A percentile compares a stretch with the other conserved stretches of the same genome.
Evolutionary conservation across 2,888 invertebrate species (phyloP).

Genomic region (Caenorhabditis becei): DNA sequence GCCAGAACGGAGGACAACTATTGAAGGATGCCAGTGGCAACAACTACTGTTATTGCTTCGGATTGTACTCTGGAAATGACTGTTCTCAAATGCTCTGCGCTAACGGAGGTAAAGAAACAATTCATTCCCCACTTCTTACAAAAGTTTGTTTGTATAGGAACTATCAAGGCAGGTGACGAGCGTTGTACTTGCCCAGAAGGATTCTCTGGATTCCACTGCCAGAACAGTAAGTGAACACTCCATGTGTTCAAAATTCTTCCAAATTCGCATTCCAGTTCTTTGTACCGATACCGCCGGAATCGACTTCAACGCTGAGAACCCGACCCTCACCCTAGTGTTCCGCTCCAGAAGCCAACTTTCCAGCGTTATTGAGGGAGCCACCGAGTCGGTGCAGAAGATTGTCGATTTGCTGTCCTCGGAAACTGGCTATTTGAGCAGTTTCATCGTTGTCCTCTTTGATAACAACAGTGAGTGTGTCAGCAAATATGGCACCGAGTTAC

Average conservation of each 20-base stretch:
- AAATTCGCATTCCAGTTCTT: slow-evolving; percentile 63
- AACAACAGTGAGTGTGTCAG: slow-evolving; percentile 64
- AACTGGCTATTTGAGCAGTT: slow-evolving; percentile 67
- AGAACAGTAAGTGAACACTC: slow-evolving; percentile 62
- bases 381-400: slow-evolving; percentile 37
- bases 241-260: too few relatives aligned
- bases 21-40: slow-evolving; percentile 60
- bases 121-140: neutral
- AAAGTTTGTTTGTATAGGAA: slow-evolving; percentile 29
- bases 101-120: slow-evolving; percentile 65
- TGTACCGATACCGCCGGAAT: slow-evolving; percentile 66
- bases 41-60: slow-evolving; percentile 69
- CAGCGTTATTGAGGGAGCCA: slow-evolving; percentile 66
- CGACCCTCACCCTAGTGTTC: slow-evolving; percentile 72
- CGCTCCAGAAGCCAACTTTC: slow-evolving; percentile 61
- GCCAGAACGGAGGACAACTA: slow-evolving; percentile 67
- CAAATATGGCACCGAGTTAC: slow-evolving; percentile 30
- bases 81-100: slow-evolving; percentile 68
- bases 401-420: slow-evolving; percentile 61
- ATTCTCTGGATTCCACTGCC: slow-evolving; percentile 71
- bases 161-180: slow-evolving; percentile 22
- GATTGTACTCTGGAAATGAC: slow-evolving; percentile 62
- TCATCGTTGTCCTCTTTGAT: slow-evolving; percentile 73
- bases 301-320: slow-evolving; percentile 68
- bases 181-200: slow-evolving; percentile 65